These are phyloP conservation scores for Catostylus mosaicus DNA, from an alignment of 30 jellyfish, hydroid and myxozoan genomes.

Conservation along the genomic window DNA sequence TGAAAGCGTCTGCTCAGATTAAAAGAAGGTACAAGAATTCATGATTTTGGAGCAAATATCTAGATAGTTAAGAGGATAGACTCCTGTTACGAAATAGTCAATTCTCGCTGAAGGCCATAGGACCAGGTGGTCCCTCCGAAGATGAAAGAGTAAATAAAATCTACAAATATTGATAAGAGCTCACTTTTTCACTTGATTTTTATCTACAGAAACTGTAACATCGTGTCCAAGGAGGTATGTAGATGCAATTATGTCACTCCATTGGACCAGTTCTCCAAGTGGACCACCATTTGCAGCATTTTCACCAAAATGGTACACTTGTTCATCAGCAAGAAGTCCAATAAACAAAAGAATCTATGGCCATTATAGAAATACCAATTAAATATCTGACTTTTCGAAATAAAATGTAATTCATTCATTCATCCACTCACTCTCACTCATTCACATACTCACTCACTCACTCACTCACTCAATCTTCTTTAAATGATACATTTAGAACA, in stretches of 20 bases:
- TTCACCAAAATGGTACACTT: slow-evolving; percentile 76
- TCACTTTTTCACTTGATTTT: slow-evolving; percentile 39
- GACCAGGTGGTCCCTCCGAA: no score
- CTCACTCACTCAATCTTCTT: no score
- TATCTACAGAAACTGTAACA: slow-evolving; percentile 58
- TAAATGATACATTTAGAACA: no score
- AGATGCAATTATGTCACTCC: slow-evolving; percentile 91
- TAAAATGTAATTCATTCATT: background rate
- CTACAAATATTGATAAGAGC: background rate
- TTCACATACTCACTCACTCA: no score
- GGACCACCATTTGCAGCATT: slow-evolving; percentile 93
- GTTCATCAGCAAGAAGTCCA: slow-evolving; percentile 95
- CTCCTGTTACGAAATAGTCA: no score
- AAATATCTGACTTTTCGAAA: background rate
- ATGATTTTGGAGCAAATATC: no score
- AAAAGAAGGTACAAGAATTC: no score
- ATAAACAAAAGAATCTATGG: slow-evolving; percentile 80
- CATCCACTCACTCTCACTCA: no score
- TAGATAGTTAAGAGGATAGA: no score
- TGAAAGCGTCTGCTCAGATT: no score
- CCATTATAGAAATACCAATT: background rate
- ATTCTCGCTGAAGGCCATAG: no score
- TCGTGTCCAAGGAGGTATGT: slow-evolving; percentile 92
- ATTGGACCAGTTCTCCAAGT: slow-evolving; percentile 96
- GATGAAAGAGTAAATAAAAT: background rate